Evolutionary conservation across 2,113 vertebrate genomes (phyloP).

Genomic region (Austrofundulus limnaeus): DNA sequence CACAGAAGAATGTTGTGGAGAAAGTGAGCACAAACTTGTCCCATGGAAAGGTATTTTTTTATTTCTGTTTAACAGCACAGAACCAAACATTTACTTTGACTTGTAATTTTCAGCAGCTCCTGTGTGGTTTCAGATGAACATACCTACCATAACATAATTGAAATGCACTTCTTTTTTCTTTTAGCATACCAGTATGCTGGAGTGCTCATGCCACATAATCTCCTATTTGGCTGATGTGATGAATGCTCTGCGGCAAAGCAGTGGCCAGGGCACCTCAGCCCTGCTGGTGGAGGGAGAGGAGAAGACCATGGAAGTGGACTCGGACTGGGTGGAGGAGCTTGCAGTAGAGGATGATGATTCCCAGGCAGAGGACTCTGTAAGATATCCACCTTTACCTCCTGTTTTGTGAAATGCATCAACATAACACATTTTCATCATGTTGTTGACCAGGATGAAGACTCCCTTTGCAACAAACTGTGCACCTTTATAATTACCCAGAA

Average conservation of each 20-base stretch:
- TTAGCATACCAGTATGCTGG: conserved; percentile 92
- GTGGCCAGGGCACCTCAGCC: conserved; percentile 89
- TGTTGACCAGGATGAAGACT: conserved; percentile 92
- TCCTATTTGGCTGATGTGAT: conserved; percentile 97
- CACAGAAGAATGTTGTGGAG: conserved; percentile 98
- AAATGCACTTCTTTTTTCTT: conserved; percentile 9
- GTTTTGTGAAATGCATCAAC: background rate
- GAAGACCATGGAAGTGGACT: conserved; percentile 95
- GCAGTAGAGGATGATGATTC: conserved; percentile 98
- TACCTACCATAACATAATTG: background rate
- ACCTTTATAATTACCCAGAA: conserved; percentile 99
- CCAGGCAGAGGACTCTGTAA: conserved; percentile 96
- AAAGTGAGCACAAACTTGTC: conserved; percentile 95
- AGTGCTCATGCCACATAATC: conserved; percentile 95
- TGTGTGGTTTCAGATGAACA: background rate
- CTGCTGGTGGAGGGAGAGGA: conserved; percentile 93
- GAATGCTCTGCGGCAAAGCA: conserved; percentile 89
- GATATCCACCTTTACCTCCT: conserved; percentile 1
- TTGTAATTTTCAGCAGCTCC: background rate
- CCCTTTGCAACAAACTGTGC: conserved; percentile 97
- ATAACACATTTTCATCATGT: conserved; percentile 7
- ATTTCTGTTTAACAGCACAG: background rate
- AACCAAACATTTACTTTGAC: background rate
- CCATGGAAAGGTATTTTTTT: conserved; percentile 89
- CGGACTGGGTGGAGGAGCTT: conserved; percentile 97